phyloP scores from a whole-genome alignment of 2,797 vertebrate species.

The Malurus leucopterus region DNA sequence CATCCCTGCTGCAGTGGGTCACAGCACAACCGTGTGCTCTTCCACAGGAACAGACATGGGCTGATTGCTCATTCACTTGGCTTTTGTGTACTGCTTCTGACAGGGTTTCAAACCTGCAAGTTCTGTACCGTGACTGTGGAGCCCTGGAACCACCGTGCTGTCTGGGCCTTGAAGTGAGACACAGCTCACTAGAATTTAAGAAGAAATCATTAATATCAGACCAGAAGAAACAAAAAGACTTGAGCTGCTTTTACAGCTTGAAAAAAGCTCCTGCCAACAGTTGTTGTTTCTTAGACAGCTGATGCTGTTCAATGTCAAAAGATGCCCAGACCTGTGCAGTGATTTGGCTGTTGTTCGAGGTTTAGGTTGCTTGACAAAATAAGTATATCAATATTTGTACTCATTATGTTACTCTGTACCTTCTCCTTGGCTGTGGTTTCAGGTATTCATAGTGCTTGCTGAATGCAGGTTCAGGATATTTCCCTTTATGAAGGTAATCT shows the following conservation, averaged over 20 bases:
- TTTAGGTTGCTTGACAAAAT: not conserved
- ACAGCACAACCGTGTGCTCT: rapidly evolving
- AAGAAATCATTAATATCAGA: not conserved
- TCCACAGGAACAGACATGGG: not conserved
- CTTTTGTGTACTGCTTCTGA: not conserved
- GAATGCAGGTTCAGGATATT: not conserved
- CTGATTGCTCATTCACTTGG: rapidly evolving
- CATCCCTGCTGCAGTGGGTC: not conserved
- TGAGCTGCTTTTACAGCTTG: not conserved
- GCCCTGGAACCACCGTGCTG: not conserved
- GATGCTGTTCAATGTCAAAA: not conserved
- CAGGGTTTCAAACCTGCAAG: not conserved
- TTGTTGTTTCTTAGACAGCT: rapidly evolving
- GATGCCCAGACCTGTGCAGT: not conserved
- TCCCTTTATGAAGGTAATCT: not conserved
- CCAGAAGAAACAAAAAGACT: not conserved
- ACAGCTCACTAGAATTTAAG: rapidly evolving
- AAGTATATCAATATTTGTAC: not conserved
- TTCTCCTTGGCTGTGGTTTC: not conserved
- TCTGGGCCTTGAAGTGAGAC: not conserved
- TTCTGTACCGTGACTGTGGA: rapidly evolving
- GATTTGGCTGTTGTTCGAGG: not conserved
- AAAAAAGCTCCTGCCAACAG: not conserved
- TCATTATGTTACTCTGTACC: rapidly evolving
- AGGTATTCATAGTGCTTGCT: not conserved